A percentile compares a stretch with the other conserved stretches of the same genome.
phyloP scores from a whole-genome alignment of 1,140 invertebrate genomes.

The Lepidostoma basale region DNA sequence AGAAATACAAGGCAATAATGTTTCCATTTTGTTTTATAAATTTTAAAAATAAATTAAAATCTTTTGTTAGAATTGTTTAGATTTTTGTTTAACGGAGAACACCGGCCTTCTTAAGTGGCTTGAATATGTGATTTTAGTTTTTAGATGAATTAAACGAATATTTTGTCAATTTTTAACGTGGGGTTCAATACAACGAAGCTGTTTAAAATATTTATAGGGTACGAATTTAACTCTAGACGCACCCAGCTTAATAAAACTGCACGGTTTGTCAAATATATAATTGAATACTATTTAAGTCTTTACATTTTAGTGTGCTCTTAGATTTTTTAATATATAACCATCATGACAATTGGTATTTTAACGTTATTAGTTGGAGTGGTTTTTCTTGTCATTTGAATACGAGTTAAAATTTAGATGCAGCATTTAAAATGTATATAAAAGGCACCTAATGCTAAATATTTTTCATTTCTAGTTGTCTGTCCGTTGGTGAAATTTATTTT shows the following conservation, averaged over 20 bases:
- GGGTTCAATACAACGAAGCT: not conserved
- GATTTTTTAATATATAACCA: too few relatives aligned
- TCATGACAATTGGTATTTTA: too few relatives aligned
- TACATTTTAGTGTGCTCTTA: too few relatives aligned
- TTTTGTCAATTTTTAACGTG: too few relatives aligned
- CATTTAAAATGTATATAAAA: too few relatives aligned
- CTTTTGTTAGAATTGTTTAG: not conserved
- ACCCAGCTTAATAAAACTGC: not conserved
- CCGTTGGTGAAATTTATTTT: too few relatives aligned
- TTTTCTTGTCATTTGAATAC: too few relatives aligned
- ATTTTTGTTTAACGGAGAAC: not conserved
- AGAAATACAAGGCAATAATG: not conserved
- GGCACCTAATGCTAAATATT: too few relatives aligned
- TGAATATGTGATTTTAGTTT: constrained; percentile 37
- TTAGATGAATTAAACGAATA: constrained; percentile 11
- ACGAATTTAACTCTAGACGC: not conserved
- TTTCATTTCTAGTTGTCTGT: too few relatives aligned
- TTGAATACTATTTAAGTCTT: too few relatives aligned
- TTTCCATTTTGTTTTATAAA: not conserved
- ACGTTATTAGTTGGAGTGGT: too few relatives aligned
- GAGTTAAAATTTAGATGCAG: too few relatives aligned
- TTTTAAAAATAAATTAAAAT: not conserved
- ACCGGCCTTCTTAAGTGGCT: constrained; percentile 20
- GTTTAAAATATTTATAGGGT: not conserved
- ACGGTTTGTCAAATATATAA: not conserved